Evolutionary conservation across 2,113 vertebrate genomes (phyloP).

Genomic region (Pomatorhinus ruficollis): DNA sequence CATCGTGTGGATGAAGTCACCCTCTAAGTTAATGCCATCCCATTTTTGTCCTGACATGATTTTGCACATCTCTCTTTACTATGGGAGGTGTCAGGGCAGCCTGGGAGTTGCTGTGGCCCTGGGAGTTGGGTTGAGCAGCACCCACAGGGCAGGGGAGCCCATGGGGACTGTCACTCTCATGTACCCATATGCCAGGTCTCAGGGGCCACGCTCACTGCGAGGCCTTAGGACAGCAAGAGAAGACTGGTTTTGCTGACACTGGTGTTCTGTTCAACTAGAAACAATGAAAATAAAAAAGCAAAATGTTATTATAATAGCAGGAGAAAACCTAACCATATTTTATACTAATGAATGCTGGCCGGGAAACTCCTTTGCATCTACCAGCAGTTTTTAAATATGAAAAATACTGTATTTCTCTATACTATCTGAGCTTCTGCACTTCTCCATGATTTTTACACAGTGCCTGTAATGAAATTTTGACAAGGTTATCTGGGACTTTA

Average conservation of each 20-base stretch:
- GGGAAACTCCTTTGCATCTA: background rate
- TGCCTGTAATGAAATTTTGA: background rate
- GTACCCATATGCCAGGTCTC: background rate
- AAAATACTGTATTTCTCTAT: background rate
- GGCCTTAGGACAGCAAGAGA: background rate
- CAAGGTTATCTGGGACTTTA: background rate
- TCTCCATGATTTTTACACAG: background rate
- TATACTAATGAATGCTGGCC: background rate
- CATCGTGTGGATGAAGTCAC: background rate
- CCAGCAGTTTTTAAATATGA: background rate
- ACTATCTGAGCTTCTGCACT: background rate
- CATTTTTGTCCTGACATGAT: background rate
- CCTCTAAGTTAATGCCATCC: background rate
- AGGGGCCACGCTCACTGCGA: background rate
- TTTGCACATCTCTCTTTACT: background rate
- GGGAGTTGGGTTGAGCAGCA: background rate
- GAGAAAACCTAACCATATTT: background rate
- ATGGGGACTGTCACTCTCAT: accelerated
- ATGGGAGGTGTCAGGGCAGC: background rate
- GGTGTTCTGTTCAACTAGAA: background rate
- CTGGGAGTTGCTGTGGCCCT: background rate
- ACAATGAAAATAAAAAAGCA: background rate
- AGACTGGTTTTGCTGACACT: background rate
- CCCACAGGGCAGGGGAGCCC: background rate
- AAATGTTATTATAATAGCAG: background rate